phyloP scores from a whole-genome alignment of 2,888 invertebrate species.

The Eurois occulta region DNA sequence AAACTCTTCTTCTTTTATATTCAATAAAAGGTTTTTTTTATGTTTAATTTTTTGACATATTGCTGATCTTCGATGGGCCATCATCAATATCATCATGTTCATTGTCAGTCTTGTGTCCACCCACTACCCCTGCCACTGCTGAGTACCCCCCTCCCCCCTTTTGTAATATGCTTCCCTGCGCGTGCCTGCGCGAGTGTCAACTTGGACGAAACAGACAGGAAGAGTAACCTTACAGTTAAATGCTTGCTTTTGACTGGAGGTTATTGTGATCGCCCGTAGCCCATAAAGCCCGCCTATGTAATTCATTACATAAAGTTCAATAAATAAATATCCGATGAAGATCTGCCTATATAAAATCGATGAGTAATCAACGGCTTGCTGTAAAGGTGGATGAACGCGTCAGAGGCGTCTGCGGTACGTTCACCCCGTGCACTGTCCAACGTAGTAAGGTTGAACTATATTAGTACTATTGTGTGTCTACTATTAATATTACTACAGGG shows the following conservation, averaged over 20 bases:
- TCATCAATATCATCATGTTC: neutral
- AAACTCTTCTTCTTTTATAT: too few relatives aligned
- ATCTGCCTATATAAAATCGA: conserved; percentile 70
- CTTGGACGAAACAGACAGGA: too few relatives aligned
- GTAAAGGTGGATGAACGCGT: conserved; percentile 71
- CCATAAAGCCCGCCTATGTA: neutral
- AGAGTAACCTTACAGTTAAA: neutral
- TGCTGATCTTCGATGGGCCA: neutral
- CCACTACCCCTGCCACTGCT: neutral
- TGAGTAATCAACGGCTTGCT: conserved; percentile 70
- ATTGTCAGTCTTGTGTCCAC: neutral
- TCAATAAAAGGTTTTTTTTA: too few relatives aligned
- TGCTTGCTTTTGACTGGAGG: neutral
- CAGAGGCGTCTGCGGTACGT: conserved; percentile 67
- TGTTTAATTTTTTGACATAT: neutral
- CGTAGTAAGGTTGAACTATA: conserved; percentile 72
- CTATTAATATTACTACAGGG: conserved; percentile 59
- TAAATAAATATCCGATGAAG: conserved; percentile 46
- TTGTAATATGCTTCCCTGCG: neutral
- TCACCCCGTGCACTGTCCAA: conserved; percentile 71
- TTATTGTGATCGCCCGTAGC: neutral
- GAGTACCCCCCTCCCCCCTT: neutral
- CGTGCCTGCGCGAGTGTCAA: neutral
- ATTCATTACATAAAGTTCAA: conserved; percentile 21
- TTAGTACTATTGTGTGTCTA: conserved; percentile 69